Percentiles rank a stretch among this genome's conserved stretches.
phyloP scores from a whole-genome alignment of 1,140 invertebrate genomes.

The Lordiphosa stackelbergi region DNA sequence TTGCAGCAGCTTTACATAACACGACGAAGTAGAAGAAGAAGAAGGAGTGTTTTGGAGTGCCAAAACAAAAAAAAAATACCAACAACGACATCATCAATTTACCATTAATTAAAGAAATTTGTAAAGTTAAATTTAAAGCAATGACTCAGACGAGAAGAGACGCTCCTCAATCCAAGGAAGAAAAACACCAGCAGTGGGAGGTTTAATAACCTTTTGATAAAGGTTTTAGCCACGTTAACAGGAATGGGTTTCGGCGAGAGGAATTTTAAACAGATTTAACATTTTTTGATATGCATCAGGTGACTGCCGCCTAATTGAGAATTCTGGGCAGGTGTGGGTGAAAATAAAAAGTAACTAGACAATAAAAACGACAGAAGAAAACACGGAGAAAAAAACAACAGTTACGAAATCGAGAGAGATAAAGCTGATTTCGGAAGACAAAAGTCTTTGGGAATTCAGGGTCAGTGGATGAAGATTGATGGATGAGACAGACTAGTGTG shows the following conservation, averaged over 20 bases:
- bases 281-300: conserved; percentile 48
- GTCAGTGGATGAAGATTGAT: conserved; percentile 46
- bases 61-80: conserved; percentile 24
- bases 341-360: conserved; percentile 65
- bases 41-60: conserved; percentile 19
- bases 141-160: conserved; percentile 5
- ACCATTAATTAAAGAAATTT: conserved; percentile 57
- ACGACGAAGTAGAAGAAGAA: conserved; percentile 38
- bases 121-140: conserved; percentile 21
- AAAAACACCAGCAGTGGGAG: conserved; percentile 21
- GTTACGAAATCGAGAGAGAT: conserved; percentile 64
- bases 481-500: conserved; percentile 30
- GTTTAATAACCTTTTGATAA: conserved; percentile 63
- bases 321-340: conserved; percentile 53
- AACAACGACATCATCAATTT: conserved; percentile 53
- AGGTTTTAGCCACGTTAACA: conserved; percentile 68
- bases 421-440: neutral
- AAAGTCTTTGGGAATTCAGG: conserved; percentile 27
- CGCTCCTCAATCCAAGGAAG: neutral
- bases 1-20: conserved; percentile 51
- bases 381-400: conserved; percentile 32
- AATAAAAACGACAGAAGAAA: conserved; percentile 18
- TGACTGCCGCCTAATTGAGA: conserved; percentile 32
- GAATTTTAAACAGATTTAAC: conserved; percentile 27
- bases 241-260: conserved; percentile 41